phyloP scores from a whole-genome alignment of 2,797 vertebrate species.

The Poecilia velifera region DNA sequence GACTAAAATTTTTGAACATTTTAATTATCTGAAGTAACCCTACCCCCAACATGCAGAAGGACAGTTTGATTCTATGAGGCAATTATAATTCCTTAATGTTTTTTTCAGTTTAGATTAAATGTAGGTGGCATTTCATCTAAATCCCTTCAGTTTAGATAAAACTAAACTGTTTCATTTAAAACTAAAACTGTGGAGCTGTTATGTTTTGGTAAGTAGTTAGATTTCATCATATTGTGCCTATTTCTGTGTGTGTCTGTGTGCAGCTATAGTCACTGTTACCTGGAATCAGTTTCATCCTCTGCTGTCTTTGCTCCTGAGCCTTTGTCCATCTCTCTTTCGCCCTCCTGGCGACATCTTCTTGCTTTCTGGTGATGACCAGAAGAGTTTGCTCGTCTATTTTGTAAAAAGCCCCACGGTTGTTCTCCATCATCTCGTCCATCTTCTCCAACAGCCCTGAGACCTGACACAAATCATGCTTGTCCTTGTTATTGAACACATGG shows the following conservation, averaged over 20 bases:
- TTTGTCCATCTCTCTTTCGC: constrained; percentile 31
- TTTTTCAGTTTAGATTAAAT: background rate
- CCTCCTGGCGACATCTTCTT: constrained; percentile 23
- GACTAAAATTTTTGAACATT: too few species aligned
- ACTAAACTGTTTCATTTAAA: background rate
- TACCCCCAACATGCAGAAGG: background rate
- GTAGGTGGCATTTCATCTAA: too few species aligned
- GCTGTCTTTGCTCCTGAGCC: constrained; percentile 21
- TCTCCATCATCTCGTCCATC: constrained; percentile 49
- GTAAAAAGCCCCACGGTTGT: constrained; percentile 27
- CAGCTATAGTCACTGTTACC: constrained; percentile 1
- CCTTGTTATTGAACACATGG: constrained; percentile 60
- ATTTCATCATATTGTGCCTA: background rate
- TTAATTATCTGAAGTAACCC: too few species aligned
- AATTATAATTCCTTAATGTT: background rate
- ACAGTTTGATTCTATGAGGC: background rate
- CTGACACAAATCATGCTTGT: constrained; percentile 37
- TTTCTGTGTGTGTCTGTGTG: background rate
- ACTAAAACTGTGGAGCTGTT: background rate
- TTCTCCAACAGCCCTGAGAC: constrained; percentile 57
- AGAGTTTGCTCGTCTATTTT: constrained; percentile 35
- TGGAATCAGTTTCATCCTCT: constrained; percentile 20
- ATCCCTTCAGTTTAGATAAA: too few species aligned
- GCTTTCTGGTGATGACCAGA: constrained; percentile 22
- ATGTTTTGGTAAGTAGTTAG: background rate